Conservation (phyloP, 2,888 invertebrate species). For the Tortricodes alternella region DNA sequence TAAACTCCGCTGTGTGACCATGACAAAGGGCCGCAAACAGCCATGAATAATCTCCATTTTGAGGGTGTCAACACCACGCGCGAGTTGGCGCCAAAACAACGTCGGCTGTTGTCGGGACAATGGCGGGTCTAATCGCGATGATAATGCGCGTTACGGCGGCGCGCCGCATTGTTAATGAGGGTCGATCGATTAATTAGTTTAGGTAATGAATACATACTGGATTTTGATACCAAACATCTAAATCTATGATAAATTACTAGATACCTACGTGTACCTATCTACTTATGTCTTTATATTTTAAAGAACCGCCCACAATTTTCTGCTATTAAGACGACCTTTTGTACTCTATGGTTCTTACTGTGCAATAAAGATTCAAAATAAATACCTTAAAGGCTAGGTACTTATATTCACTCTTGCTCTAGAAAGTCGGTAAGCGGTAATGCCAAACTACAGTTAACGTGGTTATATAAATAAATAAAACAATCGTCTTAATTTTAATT, state of each 20-base stretch:
- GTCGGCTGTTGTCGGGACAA: no score
- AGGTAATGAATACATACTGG: background rate
- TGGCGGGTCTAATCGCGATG: conserved; percentile 54
- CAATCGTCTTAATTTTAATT: no score
- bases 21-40: conserved; percentile 73
- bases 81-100: conserved; percentile 69
- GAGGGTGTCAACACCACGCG: conserved; percentile 76
- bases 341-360: no score
- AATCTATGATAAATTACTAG: background rate
- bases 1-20: conserved; percentile 68
- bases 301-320: no score
- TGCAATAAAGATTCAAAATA: no score
- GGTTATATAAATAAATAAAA: no score
- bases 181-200: conserved; percentile 4
- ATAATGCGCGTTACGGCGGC: conserved; percentile 62
- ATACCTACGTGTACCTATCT: background rate
- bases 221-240: background rate
- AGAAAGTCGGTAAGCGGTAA: no score
- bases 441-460: no score
- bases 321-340: no score
- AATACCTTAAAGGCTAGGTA: no score
- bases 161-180: conserved; percentile 40
- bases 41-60: conserved; percentile 80
- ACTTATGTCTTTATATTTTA: no score
- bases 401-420: no score